phyloP scores from a whole-genome alignment of 2,888 invertebrate species.

The Eubasilissa splendida region DNA sequence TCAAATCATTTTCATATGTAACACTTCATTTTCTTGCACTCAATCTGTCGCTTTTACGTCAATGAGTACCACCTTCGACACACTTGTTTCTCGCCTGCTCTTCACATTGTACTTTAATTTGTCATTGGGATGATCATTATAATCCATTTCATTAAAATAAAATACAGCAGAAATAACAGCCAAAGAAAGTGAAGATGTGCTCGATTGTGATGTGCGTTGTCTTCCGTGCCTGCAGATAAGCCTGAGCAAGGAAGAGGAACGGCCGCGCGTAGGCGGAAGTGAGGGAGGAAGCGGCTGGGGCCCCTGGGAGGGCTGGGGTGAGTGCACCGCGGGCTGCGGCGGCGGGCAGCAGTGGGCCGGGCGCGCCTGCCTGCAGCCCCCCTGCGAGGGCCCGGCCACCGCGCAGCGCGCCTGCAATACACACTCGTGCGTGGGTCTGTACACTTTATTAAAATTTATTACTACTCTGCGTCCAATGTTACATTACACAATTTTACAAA shows the following conservation, averaged over 20 bases:
- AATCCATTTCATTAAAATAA: too few species aligned
- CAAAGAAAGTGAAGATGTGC: too few species aligned
- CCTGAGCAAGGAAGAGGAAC: conserved; percentile 84
- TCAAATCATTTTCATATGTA: too few species aligned
- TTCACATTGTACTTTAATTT: too few species aligned
- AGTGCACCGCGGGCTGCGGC: conserved; percentile 52
- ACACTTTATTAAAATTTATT: not conserved
- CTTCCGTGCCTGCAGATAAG: conserved; percentile 72
- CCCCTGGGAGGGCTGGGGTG: conserved; percentile 59
- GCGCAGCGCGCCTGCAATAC: conserved; percentile 83
- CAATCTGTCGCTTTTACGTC: too few species aligned
- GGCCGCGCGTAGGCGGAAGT: conserved; percentile 80
- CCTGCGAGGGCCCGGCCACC: conserved; percentile 72
- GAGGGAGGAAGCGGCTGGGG: conserved; percentile 69
- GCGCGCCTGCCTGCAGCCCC: conserved; percentile 70
- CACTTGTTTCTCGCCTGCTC: too few species aligned
- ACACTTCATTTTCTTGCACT: too few species aligned
- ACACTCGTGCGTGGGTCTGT: conserved; percentile 78
- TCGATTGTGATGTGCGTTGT: conserved; percentile 55
- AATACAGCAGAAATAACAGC: too few species aligned
- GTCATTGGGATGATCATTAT: too few species aligned
- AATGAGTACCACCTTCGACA: too few species aligned
- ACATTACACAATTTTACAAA: too few species aligned
- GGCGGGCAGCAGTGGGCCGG: conserved; percentile 77
- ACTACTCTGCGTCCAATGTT: too few species aligned